Base-by-base conservation (phyloP, 2,888 invertebrate genomes). In the Polylopha cassiicola region DNA sequence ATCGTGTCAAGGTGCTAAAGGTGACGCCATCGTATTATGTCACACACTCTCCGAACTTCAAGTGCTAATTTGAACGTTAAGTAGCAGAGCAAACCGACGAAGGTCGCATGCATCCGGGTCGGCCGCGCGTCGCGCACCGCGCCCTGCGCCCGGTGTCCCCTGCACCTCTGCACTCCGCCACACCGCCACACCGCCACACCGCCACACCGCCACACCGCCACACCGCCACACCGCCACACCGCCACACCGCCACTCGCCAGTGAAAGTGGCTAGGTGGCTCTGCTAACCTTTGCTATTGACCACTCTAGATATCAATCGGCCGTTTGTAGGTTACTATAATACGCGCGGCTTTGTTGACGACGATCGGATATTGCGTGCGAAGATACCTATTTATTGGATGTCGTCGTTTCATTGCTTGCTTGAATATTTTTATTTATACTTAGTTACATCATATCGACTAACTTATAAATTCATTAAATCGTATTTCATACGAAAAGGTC, bases 11-110 rank as follows among this genome's bases (percentile, higher is more conserved):
- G 82, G 82, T 71, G 70, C 60, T 64, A 59, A 61, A 53, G 58
- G 60, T 80, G 80, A 81, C 79, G 78, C 67, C 79, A 78, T 48
- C 42, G 45, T 58, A 59, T 80, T 80, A 79, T 79, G 77, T 81
- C 79, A 81, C 64, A 68, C 65, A 66, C 62, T 70, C 62, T 51
- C 50, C 59, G 61, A 52, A 57, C 59, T 58, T 63, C 55, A 61
- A 54, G 53, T 50, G 66, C 62, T 63, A 69, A 72, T 66, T 67
- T 73, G 68, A 58, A 49, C 73, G 77, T 59, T 79, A 82, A 84
- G 67, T 72, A 60, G 55, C 53, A 65, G 44, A 48, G 49, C 65
- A 77, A 68, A 76, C 70, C 44, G 57, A 38, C 49, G 74, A 82
- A 82, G 82, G 81, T 77, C 78, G 70, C 55, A 45, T 67, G 73